A percentile compares a stretch with the other conserved stretches of the same genome.
Conservation (phyloP, 2,888 invertebrate genomes). For the Diarsia brunnea region DNA sequence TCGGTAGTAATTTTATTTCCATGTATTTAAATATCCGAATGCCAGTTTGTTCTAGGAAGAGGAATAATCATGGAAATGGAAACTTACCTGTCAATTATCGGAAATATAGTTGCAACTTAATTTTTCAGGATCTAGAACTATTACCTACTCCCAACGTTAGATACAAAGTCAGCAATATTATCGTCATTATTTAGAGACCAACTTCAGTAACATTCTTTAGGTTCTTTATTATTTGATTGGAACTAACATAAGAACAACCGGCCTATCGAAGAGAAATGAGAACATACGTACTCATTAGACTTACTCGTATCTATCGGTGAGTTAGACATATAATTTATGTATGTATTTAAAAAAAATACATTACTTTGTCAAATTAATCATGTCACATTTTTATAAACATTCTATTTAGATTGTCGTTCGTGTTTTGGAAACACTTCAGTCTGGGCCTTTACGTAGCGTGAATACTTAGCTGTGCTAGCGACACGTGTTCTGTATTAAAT, state of each 20-base stretch:
- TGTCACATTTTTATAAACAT: not conserved
- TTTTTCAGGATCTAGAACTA: not conserved
- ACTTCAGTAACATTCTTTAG: not conserved
- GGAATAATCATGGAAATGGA: slow-evolving; percentile 13
- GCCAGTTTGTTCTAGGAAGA: slow-evolving; percentile 23
- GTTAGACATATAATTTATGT: not conserved
- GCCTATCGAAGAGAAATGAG: not conserved
- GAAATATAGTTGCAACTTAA: not conserved
- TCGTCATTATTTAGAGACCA: not conserved
- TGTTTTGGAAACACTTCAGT: not conserved
- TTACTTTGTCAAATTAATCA: not conserved
- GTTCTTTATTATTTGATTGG: not conserved
- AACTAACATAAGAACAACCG: slow-evolving; percentile 9
- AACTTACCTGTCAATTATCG: not conserved
- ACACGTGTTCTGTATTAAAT: not conserved
- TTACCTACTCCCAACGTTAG: not conserved
- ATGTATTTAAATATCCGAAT: slow-evolving; percentile 35
- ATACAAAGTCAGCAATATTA: not conserved
- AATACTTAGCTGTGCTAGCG: not conserved
- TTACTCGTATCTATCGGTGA: not conserved
- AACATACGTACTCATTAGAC: not conserved
- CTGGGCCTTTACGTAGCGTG: not conserved
- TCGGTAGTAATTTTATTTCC: slow-evolving; percentile 28
- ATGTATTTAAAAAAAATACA: too few relatives aligned
- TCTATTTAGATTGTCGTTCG: not conserved